Percentiles rank a stretch among this genome's conserved stretches.
Conservation (phyloP, 2,888 invertebrate genomes). For the Pollenia amentaria region DNA sequence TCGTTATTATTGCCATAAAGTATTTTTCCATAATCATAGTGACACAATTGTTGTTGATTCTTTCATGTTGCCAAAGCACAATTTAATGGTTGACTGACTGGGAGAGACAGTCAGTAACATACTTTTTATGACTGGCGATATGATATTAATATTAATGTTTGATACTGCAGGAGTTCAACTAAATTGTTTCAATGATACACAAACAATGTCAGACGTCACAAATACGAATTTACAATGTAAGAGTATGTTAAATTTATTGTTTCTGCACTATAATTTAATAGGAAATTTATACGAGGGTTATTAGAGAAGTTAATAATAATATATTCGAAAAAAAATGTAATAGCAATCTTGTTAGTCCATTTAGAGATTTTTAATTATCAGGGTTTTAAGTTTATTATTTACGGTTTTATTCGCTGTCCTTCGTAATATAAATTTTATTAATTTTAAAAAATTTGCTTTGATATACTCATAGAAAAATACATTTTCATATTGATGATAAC, state of each 20-base stretch:
- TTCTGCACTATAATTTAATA: not conserved
- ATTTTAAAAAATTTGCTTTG: no score
- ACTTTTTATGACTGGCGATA: not conserved
- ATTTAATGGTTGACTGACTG: conserved; percentile 18
- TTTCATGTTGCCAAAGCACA: conserved; percentile 5
- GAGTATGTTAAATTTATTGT: conserved; percentile 11
- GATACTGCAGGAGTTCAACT: not conserved
- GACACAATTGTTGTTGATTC: conserved; percentile 44
- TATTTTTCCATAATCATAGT: conserved; percentile 50
- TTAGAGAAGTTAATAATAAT: no score
- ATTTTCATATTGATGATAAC: no score
- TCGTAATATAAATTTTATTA: no score
- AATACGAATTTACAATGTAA: not conserved
- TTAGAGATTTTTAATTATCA: no score
- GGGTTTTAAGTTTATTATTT: no score
- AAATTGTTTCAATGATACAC: conserved; percentile 35
- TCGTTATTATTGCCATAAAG: conserved; percentile 26
- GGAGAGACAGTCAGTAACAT: not conserved
- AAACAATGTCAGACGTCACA: conserved; percentile 16
- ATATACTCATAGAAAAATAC: no score
- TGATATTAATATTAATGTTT: conserved; percentile 14
- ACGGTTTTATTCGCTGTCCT: no score
- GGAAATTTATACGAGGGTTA: not conserved
- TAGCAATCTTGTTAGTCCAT: no score
- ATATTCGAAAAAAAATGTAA: no score